Percentiles rank a stretch among this genome's conserved stretches.
Conservation (phyloP, 2,888 invertebrate genomes). For the Protodeltote pygarga region DNA sequence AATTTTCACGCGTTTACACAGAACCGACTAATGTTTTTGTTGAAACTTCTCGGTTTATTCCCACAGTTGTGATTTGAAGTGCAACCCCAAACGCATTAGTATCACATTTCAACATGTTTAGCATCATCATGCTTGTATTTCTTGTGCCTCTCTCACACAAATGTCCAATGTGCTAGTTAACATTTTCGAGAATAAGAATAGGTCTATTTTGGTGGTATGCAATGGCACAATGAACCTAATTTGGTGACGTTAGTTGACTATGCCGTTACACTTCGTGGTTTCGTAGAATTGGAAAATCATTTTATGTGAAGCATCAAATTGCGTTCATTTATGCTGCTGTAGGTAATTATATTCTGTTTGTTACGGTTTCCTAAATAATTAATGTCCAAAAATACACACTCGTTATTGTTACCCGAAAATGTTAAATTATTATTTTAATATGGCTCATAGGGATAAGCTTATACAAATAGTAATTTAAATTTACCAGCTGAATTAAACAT, state of each 20-base stretch:
- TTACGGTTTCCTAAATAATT: too few species aligned
- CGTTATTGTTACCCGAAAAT: too few species aligned
- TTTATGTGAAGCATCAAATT: too few species aligned
- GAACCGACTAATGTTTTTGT: slow-evolving; percentile 74
- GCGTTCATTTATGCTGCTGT: too few species aligned
- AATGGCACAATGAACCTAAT: slow-evolving; percentile 11
- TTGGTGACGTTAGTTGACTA: not conserved
- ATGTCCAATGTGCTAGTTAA: not conserved
- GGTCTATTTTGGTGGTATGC: slow-evolving; percentile 5
- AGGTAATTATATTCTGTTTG: too few species aligned
- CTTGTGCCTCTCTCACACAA: slow-evolving; percentile 8
- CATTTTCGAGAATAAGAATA: slow-evolving; percentile 17
- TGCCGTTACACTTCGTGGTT: not conserved
- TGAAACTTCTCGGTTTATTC: slow-evolving; percentile 66
- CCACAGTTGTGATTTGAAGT: slow-evolving; percentile 61
- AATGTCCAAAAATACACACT: too few species aligned
- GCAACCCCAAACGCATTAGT: slow-evolving; percentile 49
- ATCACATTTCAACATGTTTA: slow-evolving; percentile 50
- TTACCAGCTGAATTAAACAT: slow-evolving; percentile 36
- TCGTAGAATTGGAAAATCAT: too few species aligned
- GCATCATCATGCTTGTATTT: slow-evolving; percentile 28
- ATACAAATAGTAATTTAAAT: slow-evolving; percentile 34
- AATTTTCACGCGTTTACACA: slow-evolving; percentile 80
- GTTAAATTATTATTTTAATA: too few species aligned
- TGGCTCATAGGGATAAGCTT: slow-evolving; percentile 17